Base-by-base conservation (phyloP, 2,113 vertebrate species). In the Gobio gobio region DNA sequence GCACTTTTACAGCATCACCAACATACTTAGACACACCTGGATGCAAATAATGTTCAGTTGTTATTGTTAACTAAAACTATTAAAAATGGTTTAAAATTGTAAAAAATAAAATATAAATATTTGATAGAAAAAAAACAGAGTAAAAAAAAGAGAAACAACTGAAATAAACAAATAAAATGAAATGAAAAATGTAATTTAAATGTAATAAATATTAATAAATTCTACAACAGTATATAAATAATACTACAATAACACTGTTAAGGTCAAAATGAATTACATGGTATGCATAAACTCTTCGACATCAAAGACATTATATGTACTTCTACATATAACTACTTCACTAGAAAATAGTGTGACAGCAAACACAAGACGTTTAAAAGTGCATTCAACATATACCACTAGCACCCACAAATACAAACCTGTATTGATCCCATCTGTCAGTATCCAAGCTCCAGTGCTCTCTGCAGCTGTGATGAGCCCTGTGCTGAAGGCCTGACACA, bases 391-490 rank as follows among this genome's bases (percentile, higher is more conserved):
- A 73, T 8, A 36, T n/a, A 61, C 10, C 72, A 56, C 54, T 56
- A 56, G 18, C n/a, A 59, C 24, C 22, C 45, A 84, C 1, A 22
- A 9, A 59, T 36, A 83, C 86, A 49, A 92, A 98, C 98, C 98
- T 0, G 94, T 95, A 86, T 98, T 97, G 85, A 98, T 95, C 90
- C 98, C 98, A 89, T 98, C 97, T 0, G 98, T 98, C 87, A 99
- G 90, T 87, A 99, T 98, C 98, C 98, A 99, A 0, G 97, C 98
- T 82, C 96, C 97, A 1, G 98, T 97, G 78, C 96, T 98, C 91
- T 97, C 94, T 1, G 98, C 97, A 86, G 97, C 97, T 83, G 94
- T 96, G 84, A 98, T 92, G 90, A 99, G 93, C 20, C 97, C 97
- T 91, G 96, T 96, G 89, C 96, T 95, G 89, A 99, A 97, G 87